Evolutionary conservation across 2,113 vertebrate species (phyloP).

Genomic region (Trachemys scripta): DNA sequence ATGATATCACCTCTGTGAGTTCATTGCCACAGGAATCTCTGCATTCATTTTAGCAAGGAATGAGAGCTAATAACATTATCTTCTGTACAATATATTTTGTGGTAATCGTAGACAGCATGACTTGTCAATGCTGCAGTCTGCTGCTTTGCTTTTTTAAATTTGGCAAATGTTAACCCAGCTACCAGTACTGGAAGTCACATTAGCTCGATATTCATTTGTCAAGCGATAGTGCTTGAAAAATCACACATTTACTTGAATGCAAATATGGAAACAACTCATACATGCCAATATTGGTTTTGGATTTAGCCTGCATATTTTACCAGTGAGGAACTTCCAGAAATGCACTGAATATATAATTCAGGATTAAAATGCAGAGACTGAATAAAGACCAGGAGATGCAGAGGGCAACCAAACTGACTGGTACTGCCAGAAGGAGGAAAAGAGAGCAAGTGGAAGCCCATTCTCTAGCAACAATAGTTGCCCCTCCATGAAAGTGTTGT

Average conservation of each 20-base stretch:
- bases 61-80: not conserved
- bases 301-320: constrained; percentile 53
- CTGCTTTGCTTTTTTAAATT: constrained; percentile 22
- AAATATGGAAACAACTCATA: constrained; percentile 31
- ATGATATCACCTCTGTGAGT: constrained; percentile 5
- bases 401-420: not conserved
- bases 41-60: constrained; percentile 25
- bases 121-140: constrained; percentile 4
- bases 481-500: not conserved
- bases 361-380: constrained; percentile 1
- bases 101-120: constrained; percentile 26
- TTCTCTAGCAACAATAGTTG: not conserved
- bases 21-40: not conserved
- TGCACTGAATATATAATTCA: constrained; percentile 37
- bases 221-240: not conserved
- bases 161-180: constrained; percentile 43
- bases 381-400: constrained; percentile 4
- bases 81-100: constrained; percentile 25
- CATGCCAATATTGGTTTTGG: constrained; percentile 52
- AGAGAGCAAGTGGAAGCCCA: not conserved
- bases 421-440: not conserved
- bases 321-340: constrained; percentile 19
- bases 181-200: constrained; percentile 12
- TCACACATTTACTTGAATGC: not conserved
- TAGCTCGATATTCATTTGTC: constrained; percentile 47